A percentile compares a stretch with the other conserved stretches of the same genome.
Conservation (phyloP, 2,888 invertebrate species). For the Digitonthophagus gazella region DNA sequence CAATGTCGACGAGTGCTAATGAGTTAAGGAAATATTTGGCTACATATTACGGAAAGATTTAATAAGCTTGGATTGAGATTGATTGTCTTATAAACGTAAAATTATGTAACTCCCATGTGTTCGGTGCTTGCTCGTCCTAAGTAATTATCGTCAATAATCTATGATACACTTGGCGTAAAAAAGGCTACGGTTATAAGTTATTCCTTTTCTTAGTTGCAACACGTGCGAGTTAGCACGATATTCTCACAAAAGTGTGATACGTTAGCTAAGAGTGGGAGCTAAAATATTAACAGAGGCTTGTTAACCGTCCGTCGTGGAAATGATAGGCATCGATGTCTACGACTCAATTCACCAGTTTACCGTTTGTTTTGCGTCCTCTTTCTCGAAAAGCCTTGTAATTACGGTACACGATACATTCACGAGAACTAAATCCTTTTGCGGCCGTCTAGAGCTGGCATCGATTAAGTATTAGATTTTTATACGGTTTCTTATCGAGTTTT, state of each 20-base stretch:
- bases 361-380: conserved; percentile 17
- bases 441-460: conserved; percentile 7
- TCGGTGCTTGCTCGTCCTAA: not conserved
- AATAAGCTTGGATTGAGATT: conserved; percentile 14
- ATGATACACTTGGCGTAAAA: conserved; percentile 28
- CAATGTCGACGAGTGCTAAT: conserved; percentile 90
- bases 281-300: conserved; percentile 5
- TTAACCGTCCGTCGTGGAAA: conserved; percentile 28
- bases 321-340: conserved; percentile 33
- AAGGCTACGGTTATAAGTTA: conserved; percentile 35
- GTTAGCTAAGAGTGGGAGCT: not conserved
- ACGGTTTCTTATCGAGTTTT: conserved; percentile 28
- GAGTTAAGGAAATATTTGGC: conserved; percentile 71
- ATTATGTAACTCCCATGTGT: not conserved
- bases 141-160: conserved; percentile 1
- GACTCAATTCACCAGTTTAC: conserved; percentile 31
- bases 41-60: conserved; percentile 38
- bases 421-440: conserved; percentile 16
- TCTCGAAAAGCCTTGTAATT: conserved; percentile 12
- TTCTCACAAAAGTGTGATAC: conserved; percentile 33
- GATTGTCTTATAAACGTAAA: not conserved
- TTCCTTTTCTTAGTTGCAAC: conserved; percentile 38
- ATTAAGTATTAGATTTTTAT: conserved; percentile 21
- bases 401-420: conserved; percentile 5
- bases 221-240: conserved; percentile 36